Evolutionary conservation across 2,888 invertebrate species (phyloP), one percentile per base, ranked within the genome.

Genomic region (Barypeithes pellucidus): DNA sequence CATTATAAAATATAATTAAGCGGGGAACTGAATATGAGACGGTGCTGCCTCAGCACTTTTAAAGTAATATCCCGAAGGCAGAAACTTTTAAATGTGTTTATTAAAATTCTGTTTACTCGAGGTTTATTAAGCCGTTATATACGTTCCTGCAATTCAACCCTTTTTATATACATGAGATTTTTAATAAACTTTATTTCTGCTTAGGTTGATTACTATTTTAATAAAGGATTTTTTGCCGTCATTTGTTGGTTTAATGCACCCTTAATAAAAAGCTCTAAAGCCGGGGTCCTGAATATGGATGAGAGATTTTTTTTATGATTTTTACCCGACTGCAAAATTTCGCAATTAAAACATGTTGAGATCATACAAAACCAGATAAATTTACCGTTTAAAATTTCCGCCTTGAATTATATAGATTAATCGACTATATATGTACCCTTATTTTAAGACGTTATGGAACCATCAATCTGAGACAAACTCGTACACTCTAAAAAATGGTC

Each of bases 21-120:
- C 62, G 7, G 62, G 62, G 62, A 43, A 45, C 60, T 22, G 39
- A 36, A 60, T 24, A 62, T 45, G 62, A 62, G 62, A 47, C 62
- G 43, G 16, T 62, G 45, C 62, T 47, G 29, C 43, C 41, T 62
- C 62, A 62, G 47, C 47, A 67, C 59, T 67, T 67, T 67, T 67
- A 47, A 67, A 67, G 67, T 67, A 60, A 60, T 67, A 60, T 33
- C 16, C 20, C 50, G 14, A 36, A 36, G 45, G 39, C 16, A 60
- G 36, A 22, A 47, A 67, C 60, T 67, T 67, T 60, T 67, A 67
- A 67, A 67, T 60, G 67, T 67, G 67, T 67, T 67, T 67, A 67
- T 67, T 67, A 67, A 67, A 60, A 67, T 67, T 67, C 67, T 60
- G 67, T 67, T 67, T 67, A 59, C 67, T 60, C 47, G 18, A 60